phyloP scores from a whole-genome alignment of 30 jellyfish, hydroid and myxozoan species.

The Aurelia coerulea region DNA sequence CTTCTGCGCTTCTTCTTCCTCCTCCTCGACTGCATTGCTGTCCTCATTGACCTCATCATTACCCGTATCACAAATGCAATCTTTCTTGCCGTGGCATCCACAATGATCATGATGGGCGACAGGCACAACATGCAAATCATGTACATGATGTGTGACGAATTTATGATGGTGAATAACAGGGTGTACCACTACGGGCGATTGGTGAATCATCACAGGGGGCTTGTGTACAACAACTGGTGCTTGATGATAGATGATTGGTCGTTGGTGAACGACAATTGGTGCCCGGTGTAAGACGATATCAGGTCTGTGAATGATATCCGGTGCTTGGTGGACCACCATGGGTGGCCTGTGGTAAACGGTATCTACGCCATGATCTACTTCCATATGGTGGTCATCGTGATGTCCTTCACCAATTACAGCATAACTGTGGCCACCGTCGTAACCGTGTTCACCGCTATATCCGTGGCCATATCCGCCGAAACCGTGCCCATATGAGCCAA shows the following conservation, averaged over 20 bases:
- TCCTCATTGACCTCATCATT: slow-evolving; percentile 35
- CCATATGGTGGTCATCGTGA: slow-evolving; percentile 26
- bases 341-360: slow-evolving; percentile 82
- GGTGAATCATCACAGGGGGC: slow-evolving; percentile 77
- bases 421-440: slow-evolving; percentile 22
- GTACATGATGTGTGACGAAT: slow-evolving; percentile 85
- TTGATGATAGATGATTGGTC: slow-evolving; percentile 86
- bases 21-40: slow-evolving; percentile 28
- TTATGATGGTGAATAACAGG: slow-evolving; percentile 87
- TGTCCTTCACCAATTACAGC: slow-evolving; percentile 2
- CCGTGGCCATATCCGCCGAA: slow-evolving; percentile 30
- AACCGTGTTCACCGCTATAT: slow-evolving; percentile 30
- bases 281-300: slow-evolving; percentile 84
- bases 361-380: slow-evolving; percentile 55
- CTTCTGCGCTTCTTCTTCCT: slow-evolving; percentile 36
- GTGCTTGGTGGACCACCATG: slow-evolving; percentile 76
- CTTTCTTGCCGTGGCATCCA: slow-evolving; percentile 85
- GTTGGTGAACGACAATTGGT: slow-evolving; percentile 80
- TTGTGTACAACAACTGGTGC: slow-evolving; percentile 87
- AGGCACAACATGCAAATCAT: slow-evolving; percentile 83
- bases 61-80: slow-evolving; percentile 81
- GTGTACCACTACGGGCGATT: slow-evolving; percentile 82
- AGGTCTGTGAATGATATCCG: slow-evolving; percentile 81
- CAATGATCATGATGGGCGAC: slow-evolving; percentile 66
- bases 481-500: slow-evolving; percentile 15